Conservation (phyloP, 2,888 invertebrate species). For the Coelopa pilipes region DNA sequence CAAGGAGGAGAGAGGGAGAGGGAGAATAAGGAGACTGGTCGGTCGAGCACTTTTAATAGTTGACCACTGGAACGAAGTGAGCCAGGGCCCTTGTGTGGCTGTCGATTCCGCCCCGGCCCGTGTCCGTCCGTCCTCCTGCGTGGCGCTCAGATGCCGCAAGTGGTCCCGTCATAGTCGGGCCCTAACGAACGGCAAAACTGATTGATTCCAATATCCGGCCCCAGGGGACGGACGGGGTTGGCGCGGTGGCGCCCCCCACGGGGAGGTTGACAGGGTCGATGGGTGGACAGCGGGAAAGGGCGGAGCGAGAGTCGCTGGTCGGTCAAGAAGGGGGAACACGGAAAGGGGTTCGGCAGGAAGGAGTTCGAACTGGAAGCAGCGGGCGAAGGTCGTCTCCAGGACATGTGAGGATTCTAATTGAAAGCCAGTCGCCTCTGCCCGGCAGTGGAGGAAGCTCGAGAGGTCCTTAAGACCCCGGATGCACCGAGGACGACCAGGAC, state of each 20-base stretch:
- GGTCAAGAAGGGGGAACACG: background rate
- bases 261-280: no score
- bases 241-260: background rate
- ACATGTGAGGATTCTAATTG: no score
- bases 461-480: no score
- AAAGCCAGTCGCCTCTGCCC: no score
- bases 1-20: background rate
- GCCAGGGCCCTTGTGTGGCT: constrained; percentile 34
- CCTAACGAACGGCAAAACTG: constrained; percentile 60
- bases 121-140: constrained; percentile 25
- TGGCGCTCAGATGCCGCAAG: constrained; percentile 49
- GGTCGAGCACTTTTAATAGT: no score
- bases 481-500: no score
- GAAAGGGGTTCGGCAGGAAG: background rate
- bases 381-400: no score
- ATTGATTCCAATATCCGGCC: constrained; percentile 58
- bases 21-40: background rate
- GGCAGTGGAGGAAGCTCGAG: no score
- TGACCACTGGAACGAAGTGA: constrained; percentile 21
- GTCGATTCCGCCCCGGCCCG: background rate
- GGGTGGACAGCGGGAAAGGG: no score
- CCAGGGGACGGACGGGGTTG: background rate
- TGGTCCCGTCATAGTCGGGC: constrained; percentile 58
- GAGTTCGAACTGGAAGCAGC: no score
- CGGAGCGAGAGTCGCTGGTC: background rate